phyloP scores from a whole-genome alignment of 2,797 vertebrate genomes.

The Clamator glandarius region DNA sequence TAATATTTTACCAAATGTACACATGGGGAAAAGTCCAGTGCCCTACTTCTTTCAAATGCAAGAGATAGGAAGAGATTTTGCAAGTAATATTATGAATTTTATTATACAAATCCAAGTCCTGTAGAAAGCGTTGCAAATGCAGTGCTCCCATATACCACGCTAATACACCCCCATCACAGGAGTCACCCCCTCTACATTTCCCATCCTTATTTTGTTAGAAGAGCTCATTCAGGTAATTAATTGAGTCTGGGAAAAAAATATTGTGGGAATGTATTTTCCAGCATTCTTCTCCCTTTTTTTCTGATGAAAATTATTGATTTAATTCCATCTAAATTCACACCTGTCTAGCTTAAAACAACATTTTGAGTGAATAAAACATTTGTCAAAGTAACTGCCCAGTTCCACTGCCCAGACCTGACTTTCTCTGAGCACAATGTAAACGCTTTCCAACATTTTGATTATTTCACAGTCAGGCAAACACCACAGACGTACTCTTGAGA shows the following conservation, averaged over 20 bases:
- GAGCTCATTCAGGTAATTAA: neutral
- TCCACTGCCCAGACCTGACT: neutral
- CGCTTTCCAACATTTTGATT: neutral
- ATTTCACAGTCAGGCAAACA: neutral
- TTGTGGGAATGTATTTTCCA: neutral
- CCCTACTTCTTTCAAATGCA: neutral
- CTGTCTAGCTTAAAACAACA: neutral
- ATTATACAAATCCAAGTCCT: neutral
- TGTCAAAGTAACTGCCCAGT: neutral
- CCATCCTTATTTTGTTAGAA: neutral
- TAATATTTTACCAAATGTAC: neutral
- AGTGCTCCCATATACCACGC: neutral
- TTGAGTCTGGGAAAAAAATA: neutral
- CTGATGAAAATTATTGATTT: neutral
- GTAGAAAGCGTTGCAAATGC: neutral
- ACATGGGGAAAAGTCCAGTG: neutral
- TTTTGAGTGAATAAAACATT: neutral
- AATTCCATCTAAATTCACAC: neutral
- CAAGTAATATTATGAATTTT: neutral
- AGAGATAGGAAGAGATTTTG: neutral
- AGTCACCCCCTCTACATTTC: neutral
- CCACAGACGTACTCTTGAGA: neutral
- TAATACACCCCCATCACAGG: accelerated
- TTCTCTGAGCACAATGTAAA: neutral
- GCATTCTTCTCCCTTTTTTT: neutral